Evolutionary conservation across 2,797 vertebrate species (phyloP).

Genomic region (Garrulus glandarius): DNA sequence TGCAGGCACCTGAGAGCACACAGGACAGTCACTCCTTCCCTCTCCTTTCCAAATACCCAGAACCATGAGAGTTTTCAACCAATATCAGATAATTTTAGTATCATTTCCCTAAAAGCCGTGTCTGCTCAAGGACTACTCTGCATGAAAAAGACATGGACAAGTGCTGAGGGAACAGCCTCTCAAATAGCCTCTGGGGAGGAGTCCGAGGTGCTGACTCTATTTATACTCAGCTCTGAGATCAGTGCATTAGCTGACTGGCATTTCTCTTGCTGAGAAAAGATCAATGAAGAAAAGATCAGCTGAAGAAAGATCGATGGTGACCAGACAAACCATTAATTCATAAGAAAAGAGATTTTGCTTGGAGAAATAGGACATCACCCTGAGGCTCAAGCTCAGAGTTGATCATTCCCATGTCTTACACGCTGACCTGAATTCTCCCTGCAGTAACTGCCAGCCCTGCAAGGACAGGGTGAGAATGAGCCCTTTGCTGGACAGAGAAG

Average conservation of each 20-base stretch:
- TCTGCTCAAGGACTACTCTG: not conserved
- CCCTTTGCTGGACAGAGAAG: not conserved
- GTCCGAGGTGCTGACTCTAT: not conserved
- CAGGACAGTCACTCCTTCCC: not conserved
- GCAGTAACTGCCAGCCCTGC: not conserved
- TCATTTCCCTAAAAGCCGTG: not conserved
- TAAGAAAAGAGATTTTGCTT: conserved; percentile 42
- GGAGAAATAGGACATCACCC: conserved; percentile 41
- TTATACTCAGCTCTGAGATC: not conserved
- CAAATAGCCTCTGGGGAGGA: not conserved
- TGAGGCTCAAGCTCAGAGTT: conserved; percentile 1
- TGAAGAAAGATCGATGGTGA: conserved; percentile 48
- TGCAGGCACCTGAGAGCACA: not conserved
- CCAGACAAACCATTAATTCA: conserved; percentile 55
- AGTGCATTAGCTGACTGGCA: conserved; percentile 32
- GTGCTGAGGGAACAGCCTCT: not conserved
- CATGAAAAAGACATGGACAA: not conserved
- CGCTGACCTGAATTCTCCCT: not conserved
- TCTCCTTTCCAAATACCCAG: not conserved
- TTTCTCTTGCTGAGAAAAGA: conserved; percentile 43
- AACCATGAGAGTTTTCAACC: not conserved
- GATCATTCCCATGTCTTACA: not conserved
- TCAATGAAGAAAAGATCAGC: conserved; percentile 53
- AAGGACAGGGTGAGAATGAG: not conserved
- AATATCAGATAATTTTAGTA: not conserved